Percentiles rank a stretch among this genome's conserved stretches.
Conservation (phyloP, 2,888 invertebrate species). For the Balanococcus diminutus region DNA sequence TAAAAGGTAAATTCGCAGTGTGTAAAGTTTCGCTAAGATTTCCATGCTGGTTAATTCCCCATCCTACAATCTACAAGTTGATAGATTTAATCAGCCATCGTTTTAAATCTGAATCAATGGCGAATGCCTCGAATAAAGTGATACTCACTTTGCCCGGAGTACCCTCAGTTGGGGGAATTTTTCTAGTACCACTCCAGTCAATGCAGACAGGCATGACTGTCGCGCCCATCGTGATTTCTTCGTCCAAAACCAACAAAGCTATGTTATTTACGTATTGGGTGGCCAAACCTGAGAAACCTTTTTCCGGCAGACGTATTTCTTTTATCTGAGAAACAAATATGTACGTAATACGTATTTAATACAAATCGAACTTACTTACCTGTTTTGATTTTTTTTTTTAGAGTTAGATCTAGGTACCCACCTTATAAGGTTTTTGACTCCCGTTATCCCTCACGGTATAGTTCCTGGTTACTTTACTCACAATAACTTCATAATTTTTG, state of each 20-base stretch:
- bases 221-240: background rate
- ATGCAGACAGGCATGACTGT: background rate
- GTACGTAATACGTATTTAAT: no score
- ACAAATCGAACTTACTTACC: no score
- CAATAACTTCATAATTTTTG: constrained; percentile 15
- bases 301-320: background rate
- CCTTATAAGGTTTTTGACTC: background rate
- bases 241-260: background rate
- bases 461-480: constrained; percentile 9
- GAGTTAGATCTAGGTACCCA: background rate
- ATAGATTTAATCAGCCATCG: background rate
- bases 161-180: background rate
- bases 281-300: background rate
- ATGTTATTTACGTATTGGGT: background rate
- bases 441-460: background rate
- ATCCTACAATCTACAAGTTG: background rate
- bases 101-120: no score
- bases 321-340: background rate
- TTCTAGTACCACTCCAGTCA: background rate
- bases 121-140: background rate
- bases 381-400: no score
- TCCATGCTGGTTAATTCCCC: background rate
- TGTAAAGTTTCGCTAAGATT: background rate
- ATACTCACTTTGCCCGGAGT: background rate
- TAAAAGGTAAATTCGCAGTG: background rate